Conservation (phyloP, 2,113 vertebrate species). For the Hippotragus niger region DNA sequence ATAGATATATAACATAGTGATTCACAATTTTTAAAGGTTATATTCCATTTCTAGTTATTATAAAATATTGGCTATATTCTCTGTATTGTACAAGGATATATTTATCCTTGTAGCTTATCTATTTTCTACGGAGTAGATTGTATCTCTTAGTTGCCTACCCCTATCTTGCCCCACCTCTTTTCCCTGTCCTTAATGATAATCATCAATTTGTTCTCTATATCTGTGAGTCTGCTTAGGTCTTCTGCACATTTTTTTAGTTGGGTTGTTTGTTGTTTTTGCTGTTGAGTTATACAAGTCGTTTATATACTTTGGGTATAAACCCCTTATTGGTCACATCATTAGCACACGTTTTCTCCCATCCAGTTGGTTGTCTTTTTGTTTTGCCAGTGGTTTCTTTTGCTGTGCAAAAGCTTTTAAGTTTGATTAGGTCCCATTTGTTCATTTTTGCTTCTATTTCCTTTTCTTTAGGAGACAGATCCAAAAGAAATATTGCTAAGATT, state of each 20-base stretch:
- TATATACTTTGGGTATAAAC: neutral
- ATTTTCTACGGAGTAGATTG: neutral
- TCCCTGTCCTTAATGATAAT: neutral
- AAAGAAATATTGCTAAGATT: neutral
- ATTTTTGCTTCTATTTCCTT: neutral
- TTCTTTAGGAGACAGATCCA: neutral
- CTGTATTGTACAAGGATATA: neutral
- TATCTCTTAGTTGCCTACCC: neutral
- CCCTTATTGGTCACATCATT: neutral
- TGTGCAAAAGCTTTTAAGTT: neutral
- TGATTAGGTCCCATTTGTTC: neutral
- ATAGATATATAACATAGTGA: neutral
- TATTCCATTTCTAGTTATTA: neutral
- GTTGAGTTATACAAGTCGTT: neutral
- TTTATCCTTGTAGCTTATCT: neutral
- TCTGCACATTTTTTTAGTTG: neutral
- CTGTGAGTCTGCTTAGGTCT: neutral
- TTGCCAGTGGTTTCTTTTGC: neutral
- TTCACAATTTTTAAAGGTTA: neutral
- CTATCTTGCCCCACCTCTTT: neutral
- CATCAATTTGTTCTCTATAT: neutral
- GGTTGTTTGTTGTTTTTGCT: neutral
- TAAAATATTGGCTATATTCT: neutral
- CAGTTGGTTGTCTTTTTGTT: neutral
- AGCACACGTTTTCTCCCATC: neutral